Evolutionary conservation across 1,140 invertebrate species (phyloP).

Genomic region (Drosophila aff.): DNA sequence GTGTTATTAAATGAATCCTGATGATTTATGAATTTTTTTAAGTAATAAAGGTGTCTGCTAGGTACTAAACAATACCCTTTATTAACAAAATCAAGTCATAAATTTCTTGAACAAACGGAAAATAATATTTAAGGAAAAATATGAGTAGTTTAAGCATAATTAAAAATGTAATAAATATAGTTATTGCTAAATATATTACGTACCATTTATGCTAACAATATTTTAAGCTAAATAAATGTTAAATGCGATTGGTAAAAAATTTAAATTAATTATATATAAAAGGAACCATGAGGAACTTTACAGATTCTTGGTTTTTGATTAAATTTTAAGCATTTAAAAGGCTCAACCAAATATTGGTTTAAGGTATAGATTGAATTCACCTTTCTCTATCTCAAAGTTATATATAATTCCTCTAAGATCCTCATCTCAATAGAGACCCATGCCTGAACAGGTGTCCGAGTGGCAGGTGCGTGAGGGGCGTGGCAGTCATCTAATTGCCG

Average conservation of each 20-base stretch:
- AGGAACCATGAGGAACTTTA: background rate
- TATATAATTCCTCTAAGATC: background rate
- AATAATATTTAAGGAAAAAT: too few species aligned
- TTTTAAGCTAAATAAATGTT: background rate
- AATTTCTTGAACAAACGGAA: background rate
- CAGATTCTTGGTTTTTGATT: background rate
- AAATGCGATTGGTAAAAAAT: background rate
- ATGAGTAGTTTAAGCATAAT: too few species aligned
- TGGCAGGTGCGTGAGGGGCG: constrained; percentile 61
- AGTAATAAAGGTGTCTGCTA: background rate
- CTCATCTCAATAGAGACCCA: background rate
- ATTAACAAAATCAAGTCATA: background rate
- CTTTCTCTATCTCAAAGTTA: background rate
- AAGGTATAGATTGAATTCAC: too few species aligned
- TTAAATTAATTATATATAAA: background rate
- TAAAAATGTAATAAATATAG: background rate
- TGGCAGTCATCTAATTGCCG: constrained; percentile 69
- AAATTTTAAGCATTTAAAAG: background rate
- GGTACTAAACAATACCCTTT: background rate
- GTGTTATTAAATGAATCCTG: background rate
- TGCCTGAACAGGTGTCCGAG: constrained; percentile 39
- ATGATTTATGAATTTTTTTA: background rate
- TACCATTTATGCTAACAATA: background rate
- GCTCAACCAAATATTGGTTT: background rate
- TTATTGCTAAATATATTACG: background rate